phyloP scores from a whole-genome alignment of 1,140 invertebrate species.

The Pinna nobilis region DNA sequence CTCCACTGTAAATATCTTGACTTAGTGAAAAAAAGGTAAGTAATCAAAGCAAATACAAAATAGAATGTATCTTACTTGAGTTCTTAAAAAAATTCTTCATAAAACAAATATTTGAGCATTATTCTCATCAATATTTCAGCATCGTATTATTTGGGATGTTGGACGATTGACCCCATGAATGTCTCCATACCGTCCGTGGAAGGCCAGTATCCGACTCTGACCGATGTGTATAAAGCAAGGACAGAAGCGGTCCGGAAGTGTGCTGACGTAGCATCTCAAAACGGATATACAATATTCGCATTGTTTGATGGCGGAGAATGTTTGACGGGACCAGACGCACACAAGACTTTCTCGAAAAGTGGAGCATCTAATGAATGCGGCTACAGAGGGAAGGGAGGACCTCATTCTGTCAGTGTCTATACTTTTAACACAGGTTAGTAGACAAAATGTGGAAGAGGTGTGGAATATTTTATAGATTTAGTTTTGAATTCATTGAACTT shows the following conservation, averaged over 20 bases:
- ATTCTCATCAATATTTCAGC: constrained; percentile 14
- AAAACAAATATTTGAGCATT: neutral
- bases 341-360: constrained; percentile 28
- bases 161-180: constrained; percentile 31
- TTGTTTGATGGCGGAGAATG: constrained; percentile 51
- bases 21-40: neutral
- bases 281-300: constrained; percentile 48
- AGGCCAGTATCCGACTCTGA: constrained; percentile 28
- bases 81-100: neutral
- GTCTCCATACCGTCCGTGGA: constrained; percentile 44
- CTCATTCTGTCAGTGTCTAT: constrained; percentile 48
- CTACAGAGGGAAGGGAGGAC: constrained; percentile 33
- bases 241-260: constrained; percentile 48
- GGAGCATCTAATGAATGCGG: constrained; percentile 46
- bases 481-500: neutral
- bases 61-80: neutral
- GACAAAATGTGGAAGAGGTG: neutral
- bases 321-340: constrained; percentile 41
- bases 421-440: constrained; percentile 49
- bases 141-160: constrained; percentile 52
- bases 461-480: constrained; percentile 4
- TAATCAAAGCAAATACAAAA: neutral
- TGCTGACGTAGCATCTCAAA: constrained; percentile 43
- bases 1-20: neutral
- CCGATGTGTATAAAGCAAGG: constrained; percentile 33